Evolutionary conservation across 2,888 invertebrate species (phyloP), one percentile per base, ranked within the genome.

Genomic region (Mactromeris polynyma): DNA sequence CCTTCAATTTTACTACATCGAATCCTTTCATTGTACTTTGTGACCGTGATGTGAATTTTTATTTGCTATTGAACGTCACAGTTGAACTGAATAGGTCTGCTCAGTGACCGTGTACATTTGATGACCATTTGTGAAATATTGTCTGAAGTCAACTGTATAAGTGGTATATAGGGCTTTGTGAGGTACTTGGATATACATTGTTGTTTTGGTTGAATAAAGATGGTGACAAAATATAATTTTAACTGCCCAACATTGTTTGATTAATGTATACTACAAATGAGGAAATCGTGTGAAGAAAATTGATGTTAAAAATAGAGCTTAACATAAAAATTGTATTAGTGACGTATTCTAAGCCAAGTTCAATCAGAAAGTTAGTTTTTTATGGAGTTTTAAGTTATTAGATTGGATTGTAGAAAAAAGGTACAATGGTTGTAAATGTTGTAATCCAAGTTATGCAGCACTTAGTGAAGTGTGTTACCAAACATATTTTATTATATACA

Each of bases 81-180:
- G 36, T 73, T 36, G 36, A 73, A 36, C 73, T 17, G 73, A 73
- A 33, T 73, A 26, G 33, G 73, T 33, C 73, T 73, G 73, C 73
- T 73, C 73, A 33, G 36, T 73, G 73, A 73, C 73, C 73, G 26
- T 73, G 73, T 33, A 36, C 33, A 26, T 36, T 19, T 73, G 73
- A 19, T 73, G 73, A 73, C 73, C 73, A 33, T 33, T 73, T 73
- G 73, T 73, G 31, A 73, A 73, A 73, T 73, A 36, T 19, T 33
- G 73, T 33, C 36, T 21, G 36, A 73, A 73, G 73, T 73, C 31
- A 73, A 73, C 73, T 33, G 36, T 26, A 36, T 73, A 33, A 73
- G 17, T 33, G 33, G 73, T 17, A 17, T 17, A n/a, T 58, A 58
- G 11, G 36, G 19, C 9, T 36, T 36, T 11, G 31, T 36, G 73